Conservation (phyloP, 2,888 invertebrate genomes). For the Hoplodrina blanda region DNA sequence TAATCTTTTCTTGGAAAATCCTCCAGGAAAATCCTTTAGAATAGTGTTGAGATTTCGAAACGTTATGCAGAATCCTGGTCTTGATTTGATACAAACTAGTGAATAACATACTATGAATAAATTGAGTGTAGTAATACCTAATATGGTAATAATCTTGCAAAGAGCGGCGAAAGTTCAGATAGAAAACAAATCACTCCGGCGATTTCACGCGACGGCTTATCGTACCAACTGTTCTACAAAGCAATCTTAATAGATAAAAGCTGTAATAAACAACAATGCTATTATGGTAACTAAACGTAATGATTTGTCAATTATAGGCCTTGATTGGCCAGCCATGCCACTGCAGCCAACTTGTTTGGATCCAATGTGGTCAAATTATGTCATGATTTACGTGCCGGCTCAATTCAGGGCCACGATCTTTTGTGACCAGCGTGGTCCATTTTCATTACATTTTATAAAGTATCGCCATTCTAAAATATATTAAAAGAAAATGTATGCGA, state of each 20-base stretch:
- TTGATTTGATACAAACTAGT: slow-evolving; percentile 14
- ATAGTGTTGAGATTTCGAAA: background rate
- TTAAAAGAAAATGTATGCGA: slow-evolving; percentile 8
- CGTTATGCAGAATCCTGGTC: background rate
- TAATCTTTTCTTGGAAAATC: background rate
- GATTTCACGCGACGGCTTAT: slow-evolving; percentile 46
- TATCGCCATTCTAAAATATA: slow-evolving; percentile 25
- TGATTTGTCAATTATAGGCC: slow-evolving; percentile 32
- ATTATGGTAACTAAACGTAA: slow-evolving; percentile 9
- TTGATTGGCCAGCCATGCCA: slow-evolving; percentile 25
- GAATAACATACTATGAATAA: slow-evolving; percentile 36
- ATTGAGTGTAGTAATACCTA: slow-evolving; percentile 31
- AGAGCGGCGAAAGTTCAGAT: slow-evolving; percentile 56
- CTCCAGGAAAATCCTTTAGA: background rate
- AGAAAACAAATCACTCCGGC: slow-evolving; percentile 48
- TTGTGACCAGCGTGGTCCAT: slow-evolving; percentile 37
- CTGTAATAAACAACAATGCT: slow-evolving; percentile 4
- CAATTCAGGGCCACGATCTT: slow-evolving; percentile 48
- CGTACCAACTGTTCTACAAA: slow-evolving; percentile 6
- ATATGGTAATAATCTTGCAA: slow-evolving; percentile 55
- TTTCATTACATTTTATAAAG: slow-evolving; percentile 24
- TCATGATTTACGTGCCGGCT: slow-evolving; percentile 50
- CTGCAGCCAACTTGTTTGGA: slow-evolving; percentile 27
- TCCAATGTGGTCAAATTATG: slow-evolving; percentile 56
- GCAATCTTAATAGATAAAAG: slow-evolving; percentile 1